Evolutionary conservation across 2,888 invertebrate species (phyloP).

Genomic region (Pandemis cinnamomeana): DNA sequence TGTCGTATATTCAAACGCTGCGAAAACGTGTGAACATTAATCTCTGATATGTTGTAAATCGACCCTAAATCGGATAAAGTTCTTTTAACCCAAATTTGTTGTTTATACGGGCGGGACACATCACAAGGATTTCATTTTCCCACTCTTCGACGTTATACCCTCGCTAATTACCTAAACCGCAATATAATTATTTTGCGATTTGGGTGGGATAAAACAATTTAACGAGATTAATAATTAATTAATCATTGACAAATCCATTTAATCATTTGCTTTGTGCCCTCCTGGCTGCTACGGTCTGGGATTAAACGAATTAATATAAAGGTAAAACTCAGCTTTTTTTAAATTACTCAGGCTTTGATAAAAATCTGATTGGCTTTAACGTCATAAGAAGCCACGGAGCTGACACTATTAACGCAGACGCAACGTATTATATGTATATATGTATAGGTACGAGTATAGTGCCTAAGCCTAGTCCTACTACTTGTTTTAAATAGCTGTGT

Average conservation of each 20-base stretch:
- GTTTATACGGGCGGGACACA: constrained; percentile 34
- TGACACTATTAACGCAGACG: not conserved
- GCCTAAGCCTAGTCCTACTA: no score
- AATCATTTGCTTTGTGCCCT: constrained; percentile 26
- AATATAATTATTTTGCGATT: constrained; percentile 39
- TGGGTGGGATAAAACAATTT: constrained; percentile 33
- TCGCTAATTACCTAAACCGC: constrained; percentile 39
- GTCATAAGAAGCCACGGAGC: not conserved
- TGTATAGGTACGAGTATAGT: not conserved
- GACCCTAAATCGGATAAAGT: constrained; percentile 30
- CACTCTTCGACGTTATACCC: constrained; percentile 22
- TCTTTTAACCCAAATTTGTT: constrained; percentile 21
- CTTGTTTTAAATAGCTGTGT: no score
- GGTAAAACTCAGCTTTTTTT: constrained; percentile 4
- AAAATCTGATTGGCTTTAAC: constrained; percentile 3
- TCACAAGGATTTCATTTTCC: constrained; percentile 22
- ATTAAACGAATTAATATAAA: constrained; percentile 16
- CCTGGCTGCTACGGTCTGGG: constrained; percentile 10
- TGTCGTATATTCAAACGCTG: not conserved
- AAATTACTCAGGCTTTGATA: not conserved
- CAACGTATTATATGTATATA: not conserved
- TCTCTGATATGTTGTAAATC: constrained; percentile 25
- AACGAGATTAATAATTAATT: constrained; percentile 39
- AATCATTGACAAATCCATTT: constrained; percentile 39
- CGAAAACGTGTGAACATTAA: constrained; percentile 15